A percentile compares a stretch with the other conserved stretches of the same genome.
These are phyloP conservation scores for Ormia ochracea DNA, from an alignment of 2,888 invertebrate genomes.

Conservation along the genomic window DNA sequence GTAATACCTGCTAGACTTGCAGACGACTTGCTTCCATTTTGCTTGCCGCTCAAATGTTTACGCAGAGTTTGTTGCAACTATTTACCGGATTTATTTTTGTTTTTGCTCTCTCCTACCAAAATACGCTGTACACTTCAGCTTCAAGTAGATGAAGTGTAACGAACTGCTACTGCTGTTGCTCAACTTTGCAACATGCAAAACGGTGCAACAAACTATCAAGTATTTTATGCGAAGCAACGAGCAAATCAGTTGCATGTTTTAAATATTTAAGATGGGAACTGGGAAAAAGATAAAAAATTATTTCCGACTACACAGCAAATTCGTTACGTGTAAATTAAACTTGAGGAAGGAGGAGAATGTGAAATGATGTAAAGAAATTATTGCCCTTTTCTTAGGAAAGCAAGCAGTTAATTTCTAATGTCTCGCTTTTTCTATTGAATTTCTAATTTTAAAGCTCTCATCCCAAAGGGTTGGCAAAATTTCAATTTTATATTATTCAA, in stretches of 20 bases:
- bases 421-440: too few relatives aligned
- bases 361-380: too few relatives aligned
- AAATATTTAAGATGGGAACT: slow-evolving; percentile 14
- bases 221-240: slow-evolving; percentile 7
- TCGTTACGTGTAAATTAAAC: background rate
- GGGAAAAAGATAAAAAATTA: background rate
- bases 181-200: background rate
- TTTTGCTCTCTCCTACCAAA: slow-evolving; percentile 19
- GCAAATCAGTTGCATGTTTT: slow-evolving; percentile 10
- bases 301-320: background rate
- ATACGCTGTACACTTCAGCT: background rate
- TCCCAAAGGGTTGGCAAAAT: too few relatives aligned
- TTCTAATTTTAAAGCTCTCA: too few relatives aligned
- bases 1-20: slow-evolving; percentile 35
- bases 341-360: background rate
- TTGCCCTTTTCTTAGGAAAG: background rate
- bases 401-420: too few relatives aligned
- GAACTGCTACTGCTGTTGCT: background rate
- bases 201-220: slow-evolving; percentile 50
- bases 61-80: slow-evolving; percentile 8
- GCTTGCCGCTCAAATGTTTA: slow-evolving; percentile 34
- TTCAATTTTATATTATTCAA: too few relatives aligned
- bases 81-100: too few relatives aligned
- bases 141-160: slow-evolving; percentile 28
- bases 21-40: slow-evolving; percentile 35